phyloP scores from a whole-genome alignment of 2,797 vertebrate genomes.

The Danio albolineatus region DNA sequence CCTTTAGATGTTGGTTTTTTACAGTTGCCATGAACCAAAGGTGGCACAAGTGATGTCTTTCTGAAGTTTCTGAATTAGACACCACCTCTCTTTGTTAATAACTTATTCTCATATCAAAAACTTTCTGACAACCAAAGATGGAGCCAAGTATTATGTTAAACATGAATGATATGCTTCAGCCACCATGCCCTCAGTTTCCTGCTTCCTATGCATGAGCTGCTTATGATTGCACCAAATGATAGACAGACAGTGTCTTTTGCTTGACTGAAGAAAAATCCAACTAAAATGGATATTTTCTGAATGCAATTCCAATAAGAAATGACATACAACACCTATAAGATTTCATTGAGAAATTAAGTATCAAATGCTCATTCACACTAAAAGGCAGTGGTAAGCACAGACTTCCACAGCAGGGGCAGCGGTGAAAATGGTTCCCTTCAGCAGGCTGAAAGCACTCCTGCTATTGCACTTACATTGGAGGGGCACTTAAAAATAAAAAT shows the following conservation, averaged over 20 bases:
- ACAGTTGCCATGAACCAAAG: too few relatives aligned
- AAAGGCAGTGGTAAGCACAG: too few relatives aligned
- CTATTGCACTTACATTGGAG: too few relatives aligned
- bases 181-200: background rate
- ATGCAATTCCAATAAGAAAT: too few relatives aligned
- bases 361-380: too few relatives aligned
- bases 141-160: background rate
- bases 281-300: background rate
- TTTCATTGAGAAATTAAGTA: too few relatives aligned
- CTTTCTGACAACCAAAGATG: background rate
- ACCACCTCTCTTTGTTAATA: background rate
- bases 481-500: too few relatives aligned
- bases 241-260: background rate
- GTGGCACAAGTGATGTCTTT: background rate
- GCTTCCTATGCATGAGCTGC: background rate
- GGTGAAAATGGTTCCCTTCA: too few relatives aligned
- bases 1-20: too few relatives aligned
- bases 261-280: background rate
- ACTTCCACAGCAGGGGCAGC: too few relatives aligned
- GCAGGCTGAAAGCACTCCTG: too few relatives aligned
- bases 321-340: background rate
- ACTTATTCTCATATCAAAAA: background rate
- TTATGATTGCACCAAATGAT: background rate
- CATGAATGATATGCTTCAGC: slow-evolving; percentile 1
- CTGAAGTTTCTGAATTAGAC: background rate